These are phyloP conservation scores for Elachura formosa DNA, from an alignment of 2,113 vertebrate species.

Conservation along the genomic window DNA sequence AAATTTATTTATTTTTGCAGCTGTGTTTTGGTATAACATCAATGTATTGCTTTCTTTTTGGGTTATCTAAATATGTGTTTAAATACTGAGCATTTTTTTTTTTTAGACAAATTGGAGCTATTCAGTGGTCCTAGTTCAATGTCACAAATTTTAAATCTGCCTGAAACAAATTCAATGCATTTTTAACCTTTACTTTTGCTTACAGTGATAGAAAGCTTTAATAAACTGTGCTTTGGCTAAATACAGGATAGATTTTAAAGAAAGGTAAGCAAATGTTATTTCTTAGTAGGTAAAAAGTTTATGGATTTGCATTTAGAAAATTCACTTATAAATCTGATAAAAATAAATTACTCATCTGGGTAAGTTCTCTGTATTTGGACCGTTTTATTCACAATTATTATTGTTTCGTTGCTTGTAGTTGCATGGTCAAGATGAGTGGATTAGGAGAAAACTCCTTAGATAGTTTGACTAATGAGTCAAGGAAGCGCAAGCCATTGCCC, in stretches of 20 bases:
- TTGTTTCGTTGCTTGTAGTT: slow-evolving; percentile 72
- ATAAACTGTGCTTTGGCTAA: not conserved
- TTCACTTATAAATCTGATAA: not conserved
- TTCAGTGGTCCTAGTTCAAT: not conserved
- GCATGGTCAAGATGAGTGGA: slow-evolving; percentile 89
- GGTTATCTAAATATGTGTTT: not conserved
- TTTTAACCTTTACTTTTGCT: not conserved
- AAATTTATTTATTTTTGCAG: not conserved
- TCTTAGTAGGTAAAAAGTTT: not conserved
- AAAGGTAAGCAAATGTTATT: not conserved
- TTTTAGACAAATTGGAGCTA: not conserved
- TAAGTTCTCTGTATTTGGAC: not conserved
- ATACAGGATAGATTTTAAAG: not conserved
- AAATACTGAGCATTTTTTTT: not conserved
- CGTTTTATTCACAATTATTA: not conserved
- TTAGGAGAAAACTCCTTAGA: slow-evolving; percentile 90
- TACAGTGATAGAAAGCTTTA: not conserved
- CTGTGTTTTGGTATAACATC: not conserved
- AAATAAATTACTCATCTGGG: not conserved
- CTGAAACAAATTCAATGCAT: not conserved
- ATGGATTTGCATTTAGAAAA: not conserved
- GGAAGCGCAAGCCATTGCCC: slow-evolving; percentile 90
- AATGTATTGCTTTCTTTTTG: not conserved
- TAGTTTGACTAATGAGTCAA: slow-evolving; percentile 82
- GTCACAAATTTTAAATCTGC: not conserved